Conservation (phyloP, 2,113 vertebrate species). For the Phyllostomus hastatus region DNA sequence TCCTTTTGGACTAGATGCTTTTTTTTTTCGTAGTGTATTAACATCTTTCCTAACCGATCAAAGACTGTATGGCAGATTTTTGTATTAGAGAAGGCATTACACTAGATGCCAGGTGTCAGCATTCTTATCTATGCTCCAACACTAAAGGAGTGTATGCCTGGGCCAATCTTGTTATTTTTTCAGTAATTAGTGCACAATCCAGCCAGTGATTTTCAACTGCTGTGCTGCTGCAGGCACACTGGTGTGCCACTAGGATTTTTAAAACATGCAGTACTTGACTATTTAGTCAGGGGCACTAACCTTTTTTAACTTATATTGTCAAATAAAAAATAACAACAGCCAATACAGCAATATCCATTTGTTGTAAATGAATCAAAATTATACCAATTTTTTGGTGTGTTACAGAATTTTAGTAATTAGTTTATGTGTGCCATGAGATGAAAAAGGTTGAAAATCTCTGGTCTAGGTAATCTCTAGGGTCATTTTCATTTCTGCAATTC, state of each 20-base stretch:
- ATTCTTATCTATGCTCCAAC: background rate
- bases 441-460: background rate
- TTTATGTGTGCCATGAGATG: background rate
- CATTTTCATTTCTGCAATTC: conserved; percentile 27
- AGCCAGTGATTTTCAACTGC: background rate
- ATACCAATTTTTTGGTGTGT: background rate
- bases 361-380: background rate
- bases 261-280: background rate
- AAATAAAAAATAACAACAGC: background rate
- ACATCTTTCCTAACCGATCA: background rate
- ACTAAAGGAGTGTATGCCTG: background rate
- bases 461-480: background rate
- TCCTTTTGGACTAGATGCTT: background rate
- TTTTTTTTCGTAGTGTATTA: background rate
- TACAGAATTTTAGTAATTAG: background rate
- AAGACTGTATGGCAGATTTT: background rate
- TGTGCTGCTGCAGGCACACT: background rate
- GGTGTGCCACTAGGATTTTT: background rate
- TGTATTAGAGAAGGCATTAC: background rate
- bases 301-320: background rate
- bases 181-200: background rate
- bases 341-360: background rate
- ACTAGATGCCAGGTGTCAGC: background rate
- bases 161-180: background rate
- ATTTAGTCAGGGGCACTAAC: background rate